Evolutionary conservation across 2,113 vertebrate genomes (phyloP), one percentile per base, ranked within the genome.

Genomic region (Vicugna pacos): DNA sequence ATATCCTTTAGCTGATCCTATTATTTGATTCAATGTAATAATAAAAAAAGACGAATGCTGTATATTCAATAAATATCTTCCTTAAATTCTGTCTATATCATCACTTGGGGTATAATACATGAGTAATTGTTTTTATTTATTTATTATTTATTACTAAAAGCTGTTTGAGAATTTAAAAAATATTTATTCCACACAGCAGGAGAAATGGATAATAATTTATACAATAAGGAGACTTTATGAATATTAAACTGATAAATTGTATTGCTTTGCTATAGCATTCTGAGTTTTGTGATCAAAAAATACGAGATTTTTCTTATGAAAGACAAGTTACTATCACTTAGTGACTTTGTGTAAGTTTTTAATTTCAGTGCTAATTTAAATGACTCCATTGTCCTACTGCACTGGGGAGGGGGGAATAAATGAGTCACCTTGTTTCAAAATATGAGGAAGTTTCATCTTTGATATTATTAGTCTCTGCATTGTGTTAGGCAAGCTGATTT

Each of bases 371-470:
- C 17, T 97, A 77, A 95, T 94, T 96, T 97, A 72, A 93, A 30
- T 93, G 95, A 97, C 93, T 96, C 26, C 38, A 84, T 80, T 96
- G 94, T 92, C 95, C 92, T 98, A 70, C 2, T 85, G 86, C 65
- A 80, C 17, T 84, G 19, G 5, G 42, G 42, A 5, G 42, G n/a
- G 75, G 15, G 9, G 73, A 97, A 96, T 94, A 94, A 96, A 97
- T 92, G 67, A 98, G 98, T 99, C 98, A 98, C 98, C 98, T 99
- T 99, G 95, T 97, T 98, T 96, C 92, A 88, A 89, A 92, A 97
- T 97, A 89, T 94, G 93, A 97, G 62, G 56, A 96, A 95, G 77
- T 98, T 90, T 98, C 95, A 97, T 97, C 95, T 98, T 93, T 96
- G 91, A 97, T 97, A 95, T 96, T 98, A 98, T 98, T 95, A 98